Conservation (phyloP, 2,797 vertebrate genomes). For the Epinephelus coioides region DNA sequence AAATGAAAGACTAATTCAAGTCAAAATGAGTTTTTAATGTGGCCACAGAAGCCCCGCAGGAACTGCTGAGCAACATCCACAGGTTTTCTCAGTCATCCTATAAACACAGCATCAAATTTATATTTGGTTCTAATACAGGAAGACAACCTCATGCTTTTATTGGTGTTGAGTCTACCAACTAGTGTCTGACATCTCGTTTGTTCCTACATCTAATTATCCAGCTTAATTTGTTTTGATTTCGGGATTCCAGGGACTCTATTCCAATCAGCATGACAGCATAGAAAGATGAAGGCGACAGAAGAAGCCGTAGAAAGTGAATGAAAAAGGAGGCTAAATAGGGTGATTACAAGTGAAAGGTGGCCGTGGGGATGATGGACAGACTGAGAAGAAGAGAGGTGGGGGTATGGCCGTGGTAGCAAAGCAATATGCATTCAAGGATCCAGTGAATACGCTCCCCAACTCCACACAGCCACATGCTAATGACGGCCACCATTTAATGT, state of each 20-base stretch:
- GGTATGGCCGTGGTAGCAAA: constrained; percentile 55
- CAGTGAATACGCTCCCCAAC: constrained; percentile 73
- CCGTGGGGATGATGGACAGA: constrained; percentile 75
- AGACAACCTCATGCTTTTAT: constrained; percentile 43
- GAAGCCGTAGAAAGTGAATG: constrained; percentile 67
- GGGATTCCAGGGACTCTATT: constrained; percentile 55
- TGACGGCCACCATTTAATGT: constrained; percentile 84
- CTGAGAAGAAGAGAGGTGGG: constrained; percentile 58
- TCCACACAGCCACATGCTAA: constrained; percentile 86
- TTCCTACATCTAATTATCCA: constrained; percentile 66
- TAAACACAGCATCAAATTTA: constrained; percentile 26
- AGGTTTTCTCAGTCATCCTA: background rate
- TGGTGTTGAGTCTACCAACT: constrained; percentile 32
- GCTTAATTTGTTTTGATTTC: constrained; percentile 78
- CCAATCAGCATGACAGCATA: constrained; percentile 64
- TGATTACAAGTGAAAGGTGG: constrained; percentile 79
- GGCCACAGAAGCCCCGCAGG: background rate
- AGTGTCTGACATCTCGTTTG: constrained; percentile 61
- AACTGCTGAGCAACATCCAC: background rate
- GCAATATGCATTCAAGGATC: constrained; percentile 80
- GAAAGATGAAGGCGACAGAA: constrained; percentile 75
- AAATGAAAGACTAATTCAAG: constrained; percentile 37
- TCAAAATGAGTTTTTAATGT: constrained; percentile 41
- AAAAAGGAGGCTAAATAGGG: constrained; percentile 70
- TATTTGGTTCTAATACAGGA: constrained; percentile 29